phyloP scores from a whole-genome alignment of 2,888 invertebrate species.

The Euproctis similis region DNA sequence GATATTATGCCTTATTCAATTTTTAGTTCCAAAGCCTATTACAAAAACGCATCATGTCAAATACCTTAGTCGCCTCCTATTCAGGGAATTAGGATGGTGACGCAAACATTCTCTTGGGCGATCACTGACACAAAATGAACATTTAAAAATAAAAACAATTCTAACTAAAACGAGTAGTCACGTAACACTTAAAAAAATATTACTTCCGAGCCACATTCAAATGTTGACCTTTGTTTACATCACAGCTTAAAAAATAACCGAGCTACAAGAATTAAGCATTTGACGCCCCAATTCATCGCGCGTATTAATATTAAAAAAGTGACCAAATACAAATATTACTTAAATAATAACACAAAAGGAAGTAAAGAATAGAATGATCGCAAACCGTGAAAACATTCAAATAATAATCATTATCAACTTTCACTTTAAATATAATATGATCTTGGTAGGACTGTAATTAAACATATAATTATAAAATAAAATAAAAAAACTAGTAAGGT shows the following conservation, averaged over 20 bases:
- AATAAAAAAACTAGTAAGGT: slow-evolving; percentile 11
- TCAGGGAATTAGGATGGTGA: too few relatives aligned
- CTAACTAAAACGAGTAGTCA: too few relatives aligned
- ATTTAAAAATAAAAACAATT: too few relatives aligned
- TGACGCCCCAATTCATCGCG: slow-evolving; percentile 8
- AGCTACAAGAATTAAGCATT: slow-evolving; percentile 3
- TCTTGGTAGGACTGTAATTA: slow-evolving; percentile 18
- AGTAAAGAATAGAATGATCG: slow-evolving; percentile 18
- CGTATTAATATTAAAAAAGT: slow-evolving; percentile 9
- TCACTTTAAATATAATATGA: slow-evolving; percentile 17
- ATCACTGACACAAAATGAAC: too few relatives aligned
- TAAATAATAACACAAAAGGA: slow-evolving; percentile 13
- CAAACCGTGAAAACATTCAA: slow-evolving; percentile 17
- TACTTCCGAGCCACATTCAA: background rate
- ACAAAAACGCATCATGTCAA: too few relatives aligned
- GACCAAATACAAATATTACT: slow-evolving; percentile 6
- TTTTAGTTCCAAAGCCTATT: too few relatives aligned
- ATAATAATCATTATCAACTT: slow-evolving; percentile 25
- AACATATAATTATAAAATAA: slow-evolving; percentile 14
- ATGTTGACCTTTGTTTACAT: background rate
- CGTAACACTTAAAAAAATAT: too few relatives aligned
- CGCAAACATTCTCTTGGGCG: too few relatives aligned
- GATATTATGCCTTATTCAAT: too few relatives aligned
- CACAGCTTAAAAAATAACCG: slow-evolving; percentile 1
- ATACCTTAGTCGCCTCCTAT: too few relatives aligned